A percentile compares a stretch with the other conserved stretches of the same genome.
Evolutionary conservation across 2,888 invertebrate species (phyloP).

Genomic region (Unio delphinus): DNA sequence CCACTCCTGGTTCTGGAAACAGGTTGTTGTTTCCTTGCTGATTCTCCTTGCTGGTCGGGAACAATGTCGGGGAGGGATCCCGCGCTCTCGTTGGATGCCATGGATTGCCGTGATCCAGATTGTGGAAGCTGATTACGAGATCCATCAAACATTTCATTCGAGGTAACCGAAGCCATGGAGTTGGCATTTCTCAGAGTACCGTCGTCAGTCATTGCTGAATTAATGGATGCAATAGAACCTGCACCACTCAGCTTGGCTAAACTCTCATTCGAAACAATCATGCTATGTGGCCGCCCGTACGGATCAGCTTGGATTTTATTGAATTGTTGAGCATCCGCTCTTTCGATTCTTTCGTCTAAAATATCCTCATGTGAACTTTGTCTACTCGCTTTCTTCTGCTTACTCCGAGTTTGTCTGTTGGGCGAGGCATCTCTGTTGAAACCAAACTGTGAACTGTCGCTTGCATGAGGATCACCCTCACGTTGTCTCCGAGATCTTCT

Average conservation of each 20-base stretch:
- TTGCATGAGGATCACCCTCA: conserved; percentile 38
- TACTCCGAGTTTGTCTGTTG: conserved; percentile 40
- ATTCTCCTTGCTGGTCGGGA: conserved; percentile 25
- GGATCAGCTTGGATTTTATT: conserved; percentile 16
- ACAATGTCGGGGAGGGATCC: conserved; percentile 53
- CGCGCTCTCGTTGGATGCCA: conserved; percentile 33
- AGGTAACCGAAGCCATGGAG: conserved; percentile 36
- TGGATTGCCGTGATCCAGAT: conserved; percentile 36
- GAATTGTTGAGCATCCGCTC: neutral
- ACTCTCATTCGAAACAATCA: conserved; percentile 52
- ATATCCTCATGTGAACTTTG: conserved; percentile 56
- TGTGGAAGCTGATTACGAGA: conserved; percentile 27
- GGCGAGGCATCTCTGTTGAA: conserved; percentile 61
- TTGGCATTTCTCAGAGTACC: conserved; percentile 36
- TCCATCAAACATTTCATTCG: conserved; percentile 43
- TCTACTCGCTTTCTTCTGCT: conserved; percentile 34
- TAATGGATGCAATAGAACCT: conserved; percentile 43
- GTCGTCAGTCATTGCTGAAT: conserved; percentile 44
- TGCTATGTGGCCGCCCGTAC: conserved; percentile 48
- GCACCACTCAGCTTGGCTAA: conserved; percentile 46
- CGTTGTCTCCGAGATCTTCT: conserved; percentile 36
- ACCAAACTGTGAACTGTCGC: conserved; percentile 51
- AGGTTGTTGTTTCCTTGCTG: conserved; percentile 10
- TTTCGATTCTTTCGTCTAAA: conserved; percentile 38
- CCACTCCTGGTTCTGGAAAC: conserved; percentile 35